Evolutionary conservation across 2,888 invertebrate genomes (phyloP).

Genomic region (Cryptophagus acutangulus): DNA sequence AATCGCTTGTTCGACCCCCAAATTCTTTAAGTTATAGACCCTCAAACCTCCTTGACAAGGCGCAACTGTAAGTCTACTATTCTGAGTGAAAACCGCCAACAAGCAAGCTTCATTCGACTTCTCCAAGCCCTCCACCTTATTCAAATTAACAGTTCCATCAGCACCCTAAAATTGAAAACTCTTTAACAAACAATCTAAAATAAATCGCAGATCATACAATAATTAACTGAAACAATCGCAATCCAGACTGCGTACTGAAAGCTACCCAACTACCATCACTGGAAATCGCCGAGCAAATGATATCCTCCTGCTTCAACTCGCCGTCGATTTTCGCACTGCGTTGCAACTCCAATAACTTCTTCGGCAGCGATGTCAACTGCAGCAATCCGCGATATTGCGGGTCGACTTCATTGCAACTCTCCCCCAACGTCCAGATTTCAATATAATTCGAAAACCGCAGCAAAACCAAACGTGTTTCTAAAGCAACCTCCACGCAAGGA

Average conservation of each 20-base stretch:
- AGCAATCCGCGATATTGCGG: constrained; percentile 41
- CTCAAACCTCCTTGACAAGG: constrained; percentile 45
- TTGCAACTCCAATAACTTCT: constrained; percentile 65
- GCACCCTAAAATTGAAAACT: constrained; percentile 6
- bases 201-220: constrained; percentile 45
- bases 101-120: constrained; percentile 29
- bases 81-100: constrained; percentile 45
- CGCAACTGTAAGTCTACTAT: constrained; percentile 47
- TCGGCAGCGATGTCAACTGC: constrained; percentile 52
- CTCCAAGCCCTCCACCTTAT: constrained; percentile 21
- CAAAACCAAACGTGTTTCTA: constrained; percentile 46
- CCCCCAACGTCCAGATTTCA: constrained; percentile 62
- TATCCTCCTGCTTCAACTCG: constrained; percentile 55
- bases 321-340: constrained; percentile 46
- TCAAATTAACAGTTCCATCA: too few relatives aligned
- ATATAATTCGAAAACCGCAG: constrained; percentile 50
- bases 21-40: constrained; percentile 44
- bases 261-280: constrained; percentile 67
- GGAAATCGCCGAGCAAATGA: constrained; percentile 67
- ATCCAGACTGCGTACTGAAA: constrained; percentile 64
- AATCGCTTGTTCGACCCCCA: constrained; percentile 42
- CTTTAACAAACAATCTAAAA: neutral
- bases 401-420: constrained; percentile 37
- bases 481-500: constrained; percentile 54
- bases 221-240: constrained; percentile 64